Conservation (phyloP, 2,888 invertebrate species). For the Eupithecia insigniata region DNA sequence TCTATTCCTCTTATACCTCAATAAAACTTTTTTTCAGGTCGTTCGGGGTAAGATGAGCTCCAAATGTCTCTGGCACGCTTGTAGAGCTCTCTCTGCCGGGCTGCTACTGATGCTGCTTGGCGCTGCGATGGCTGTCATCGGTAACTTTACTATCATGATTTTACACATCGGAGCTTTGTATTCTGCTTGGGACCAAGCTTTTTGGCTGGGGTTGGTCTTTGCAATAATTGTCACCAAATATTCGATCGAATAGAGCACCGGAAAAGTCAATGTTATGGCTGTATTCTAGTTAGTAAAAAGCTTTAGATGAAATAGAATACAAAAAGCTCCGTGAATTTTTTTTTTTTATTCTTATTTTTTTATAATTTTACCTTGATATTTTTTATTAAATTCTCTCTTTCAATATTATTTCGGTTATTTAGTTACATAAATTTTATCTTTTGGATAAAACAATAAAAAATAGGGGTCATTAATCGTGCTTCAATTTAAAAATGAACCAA, state of each 20-base stretch:
- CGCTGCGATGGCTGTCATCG: slow-evolving; percentile 96
- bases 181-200: not conserved
- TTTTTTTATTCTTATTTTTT: too few relatives aligned
- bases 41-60: slow-evolving; percentile 94
- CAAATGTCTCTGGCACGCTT: slow-evolving; percentile 96
- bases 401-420: too few relatives aligned
- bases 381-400: too few relatives aligned
- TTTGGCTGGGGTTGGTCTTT: not conserved
- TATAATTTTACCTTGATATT: too few relatives aligned
- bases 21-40: slow-evolving; percentile 78
- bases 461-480: too few relatives aligned
- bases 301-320: too few relatives aligned
- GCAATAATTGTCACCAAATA: not conserved
- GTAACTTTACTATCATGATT: slow-evolving; percentile 74
- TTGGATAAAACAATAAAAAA: too few relatives aligned
- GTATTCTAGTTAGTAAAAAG: too few relatives aligned
- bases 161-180: not conserved
- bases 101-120: slow-evolving; percentile 94
- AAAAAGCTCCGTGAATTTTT: too few relatives aligned
- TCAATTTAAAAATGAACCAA: too few relatives aligned
- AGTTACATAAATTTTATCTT: too few relatives aligned
- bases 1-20: not conserved
- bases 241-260: not conserved
- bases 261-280: too few relatives aligned
- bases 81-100: slow-evolving; percentile 95